Evolutionary conservation across 2,113 vertebrate genomes (phyloP).

Genomic region (Zosterops hypoxanthus): DNA sequence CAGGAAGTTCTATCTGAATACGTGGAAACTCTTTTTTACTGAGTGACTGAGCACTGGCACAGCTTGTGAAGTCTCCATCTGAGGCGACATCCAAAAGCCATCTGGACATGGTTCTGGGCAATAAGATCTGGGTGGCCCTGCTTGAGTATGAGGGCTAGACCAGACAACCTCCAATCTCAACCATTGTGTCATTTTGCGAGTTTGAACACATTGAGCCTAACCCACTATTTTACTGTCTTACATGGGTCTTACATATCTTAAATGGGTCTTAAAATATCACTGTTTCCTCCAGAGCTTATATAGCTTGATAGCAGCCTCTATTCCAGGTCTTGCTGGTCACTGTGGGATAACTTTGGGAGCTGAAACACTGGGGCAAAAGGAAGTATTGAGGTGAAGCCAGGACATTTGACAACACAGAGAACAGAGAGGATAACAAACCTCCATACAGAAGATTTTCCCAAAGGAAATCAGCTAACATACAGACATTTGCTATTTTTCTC

Average conservation of each 20-base stretch:
- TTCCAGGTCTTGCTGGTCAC: not conserved
- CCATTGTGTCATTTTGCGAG: not conserved
- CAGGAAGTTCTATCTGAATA: not conserved
- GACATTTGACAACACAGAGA: not conserved
- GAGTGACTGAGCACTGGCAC: not conserved
- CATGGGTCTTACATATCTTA: not conserved
- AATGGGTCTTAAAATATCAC: not conserved
- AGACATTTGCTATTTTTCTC: not conserved
- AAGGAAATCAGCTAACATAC: not conserved
- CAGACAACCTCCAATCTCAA: not conserved
- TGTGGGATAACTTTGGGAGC: not conserved
- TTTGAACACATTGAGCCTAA: not conserved
- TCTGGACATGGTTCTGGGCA: not conserved
- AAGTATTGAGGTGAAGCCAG: not conserved
- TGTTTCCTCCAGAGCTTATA: not conserved
- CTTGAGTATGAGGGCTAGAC: not conserved
- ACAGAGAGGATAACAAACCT: not conserved
- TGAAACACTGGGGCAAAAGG: not conserved
- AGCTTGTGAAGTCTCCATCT: not conserved
- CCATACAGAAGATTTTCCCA: not conserved
- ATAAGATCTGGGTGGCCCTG: not conserved
- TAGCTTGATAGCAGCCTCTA: not conserved
- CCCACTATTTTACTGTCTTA: not conserved
- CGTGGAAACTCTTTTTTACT: not conserved
- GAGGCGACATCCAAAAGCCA: not conserved